Conservation (phyloP, 2,888 invertebrate genomes). For the Latrodectus elegans region DNA sequence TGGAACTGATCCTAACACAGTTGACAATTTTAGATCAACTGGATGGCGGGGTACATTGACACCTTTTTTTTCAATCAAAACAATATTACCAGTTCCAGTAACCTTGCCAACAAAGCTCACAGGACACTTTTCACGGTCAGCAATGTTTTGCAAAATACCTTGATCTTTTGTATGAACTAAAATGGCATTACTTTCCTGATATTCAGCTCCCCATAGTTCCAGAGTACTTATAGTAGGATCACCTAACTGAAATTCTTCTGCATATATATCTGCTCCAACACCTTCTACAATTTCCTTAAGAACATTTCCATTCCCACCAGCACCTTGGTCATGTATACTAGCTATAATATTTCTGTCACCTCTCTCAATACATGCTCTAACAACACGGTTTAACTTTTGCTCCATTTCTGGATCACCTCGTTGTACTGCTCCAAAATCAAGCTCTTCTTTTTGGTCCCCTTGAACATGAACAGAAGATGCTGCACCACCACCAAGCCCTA, state of each 20-base stretch:
- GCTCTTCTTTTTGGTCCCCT: slow-evolving; percentile 87
- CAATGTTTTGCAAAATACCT: slow-evolving; percentile 82
- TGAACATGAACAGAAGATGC: slow-evolving; percentile 97
- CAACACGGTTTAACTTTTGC: slow-evolving; percentile 94
- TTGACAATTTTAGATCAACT: slow-evolving; percentile 90
- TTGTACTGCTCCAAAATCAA: slow-evolving; percentile 98
- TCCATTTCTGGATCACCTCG: slow-evolving; percentile 99
- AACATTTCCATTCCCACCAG: slow-evolving; percentile 94
- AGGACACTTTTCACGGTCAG: slow-evolving; percentile 91
- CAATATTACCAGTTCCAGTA: slow-evolving; percentile 86
- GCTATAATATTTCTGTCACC: slow-evolving; percentile 82
- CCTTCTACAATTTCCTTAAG: slow-evolving; percentile 97
- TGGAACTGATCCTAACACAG: slow-evolving; percentile 92
- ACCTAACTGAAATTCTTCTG: slow-evolving; percentile 89
- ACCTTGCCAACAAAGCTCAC: slow-evolving; percentile 94
- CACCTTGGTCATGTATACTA: slow-evolving; percentile 99
- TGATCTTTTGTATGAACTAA: slow-evolving; percentile 83
- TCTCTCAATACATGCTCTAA: slow-evolving; percentile 92
- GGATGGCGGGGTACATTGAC: slow-evolving; percentile 78
- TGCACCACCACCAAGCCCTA: slow-evolving; percentile 98
- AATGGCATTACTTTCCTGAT: slow-evolving; percentile 95
- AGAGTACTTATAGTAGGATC: slow-evolving; percentile 94
- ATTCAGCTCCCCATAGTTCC: slow-evolving; percentile 98
- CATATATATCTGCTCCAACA: slow-evolving; percentile 91
- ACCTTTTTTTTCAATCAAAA: slow-evolving; percentile 69